Conservation (phyloP, 2,113 vertebrate species). For the Nothoprocta perdicaria region DNA sequence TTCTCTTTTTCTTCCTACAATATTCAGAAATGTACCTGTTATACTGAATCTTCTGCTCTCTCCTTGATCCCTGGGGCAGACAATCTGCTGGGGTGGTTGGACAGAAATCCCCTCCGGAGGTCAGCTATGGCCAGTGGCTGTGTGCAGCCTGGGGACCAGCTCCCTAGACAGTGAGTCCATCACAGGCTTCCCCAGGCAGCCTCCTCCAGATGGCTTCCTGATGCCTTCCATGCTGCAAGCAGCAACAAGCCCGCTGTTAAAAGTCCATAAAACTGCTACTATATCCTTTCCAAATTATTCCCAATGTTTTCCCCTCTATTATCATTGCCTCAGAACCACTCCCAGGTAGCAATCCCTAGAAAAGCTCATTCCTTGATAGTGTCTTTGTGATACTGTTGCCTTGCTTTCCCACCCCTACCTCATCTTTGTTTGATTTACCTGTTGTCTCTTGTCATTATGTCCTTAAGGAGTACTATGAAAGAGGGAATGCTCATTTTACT, state of each 20-base stretch:
- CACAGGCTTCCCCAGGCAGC: not conserved
- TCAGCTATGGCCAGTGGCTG: not conserved
- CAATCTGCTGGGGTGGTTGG: accelerated
- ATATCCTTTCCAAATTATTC: not conserved
- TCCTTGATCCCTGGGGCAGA: not conserved
- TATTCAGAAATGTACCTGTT: not conserved
- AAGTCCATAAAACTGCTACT: not conserved
- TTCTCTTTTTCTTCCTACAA: not conserved
- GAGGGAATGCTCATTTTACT: not conserved
- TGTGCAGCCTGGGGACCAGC: not conserved
- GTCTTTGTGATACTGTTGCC: not conserved
- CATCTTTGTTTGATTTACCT: not conserved
- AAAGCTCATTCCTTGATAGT: not conserved
- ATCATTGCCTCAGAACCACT: not conserved
- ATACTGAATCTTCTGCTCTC: not conserved
- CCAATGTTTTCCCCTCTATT: not conserved
- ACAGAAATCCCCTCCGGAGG: not conserved
- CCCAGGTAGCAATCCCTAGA: not conserved
- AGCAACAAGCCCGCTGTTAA: not conserved
- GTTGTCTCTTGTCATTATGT: not conserved
- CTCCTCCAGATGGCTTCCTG: not conserved
- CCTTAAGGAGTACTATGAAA: not conserved
- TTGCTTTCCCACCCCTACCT: not conserved
- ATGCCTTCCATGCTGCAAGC: not conserved
- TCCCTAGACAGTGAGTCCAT: not conserved